Conservation (phyloP, 2,113 vertebrate species). For the Octodon degus region DNA sequence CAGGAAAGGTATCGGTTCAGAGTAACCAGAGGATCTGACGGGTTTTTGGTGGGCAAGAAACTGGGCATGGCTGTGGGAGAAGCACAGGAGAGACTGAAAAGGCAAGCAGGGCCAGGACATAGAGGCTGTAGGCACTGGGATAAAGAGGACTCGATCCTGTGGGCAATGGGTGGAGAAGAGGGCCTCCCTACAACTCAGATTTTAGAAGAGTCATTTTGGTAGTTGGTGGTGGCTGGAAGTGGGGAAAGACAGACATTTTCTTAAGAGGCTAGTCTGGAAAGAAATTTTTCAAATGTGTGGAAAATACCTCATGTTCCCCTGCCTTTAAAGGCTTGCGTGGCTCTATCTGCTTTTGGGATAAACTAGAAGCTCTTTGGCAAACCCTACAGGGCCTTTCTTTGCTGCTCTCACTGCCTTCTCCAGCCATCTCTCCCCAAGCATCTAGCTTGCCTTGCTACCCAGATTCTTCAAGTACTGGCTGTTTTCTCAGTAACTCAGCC, state of each 20-base stretch:
- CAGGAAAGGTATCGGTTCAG: not conserved
- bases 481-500: not conserved
- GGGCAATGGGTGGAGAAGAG: not conserved
- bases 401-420: not conserved
- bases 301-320: not conserved
- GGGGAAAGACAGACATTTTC: not conserved
- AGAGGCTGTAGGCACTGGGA: not conserved
- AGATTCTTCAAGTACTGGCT: not conserved
- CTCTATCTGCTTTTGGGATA: not conserved
- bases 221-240: not conserved
- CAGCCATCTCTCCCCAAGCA: not conserved
- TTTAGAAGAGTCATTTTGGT: not conserved
- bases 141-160: not conserved
- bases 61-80: not conserved
- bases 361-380: not conserved
- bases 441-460: not conserved
- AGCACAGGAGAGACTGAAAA: not conserved
- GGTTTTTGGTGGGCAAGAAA: not conserved
- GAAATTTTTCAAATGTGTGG: not conserved
- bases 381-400: not conserved
- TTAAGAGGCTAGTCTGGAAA: not conserved
- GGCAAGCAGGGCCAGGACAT: not conserved
- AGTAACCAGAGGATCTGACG: not conserved
- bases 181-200: not conserved
- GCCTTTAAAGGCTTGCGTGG: not conserved